phyloP scores from a whole-genome alignment of 2,113 vertebrate genomes.

The Petromus typicus region DNA sequence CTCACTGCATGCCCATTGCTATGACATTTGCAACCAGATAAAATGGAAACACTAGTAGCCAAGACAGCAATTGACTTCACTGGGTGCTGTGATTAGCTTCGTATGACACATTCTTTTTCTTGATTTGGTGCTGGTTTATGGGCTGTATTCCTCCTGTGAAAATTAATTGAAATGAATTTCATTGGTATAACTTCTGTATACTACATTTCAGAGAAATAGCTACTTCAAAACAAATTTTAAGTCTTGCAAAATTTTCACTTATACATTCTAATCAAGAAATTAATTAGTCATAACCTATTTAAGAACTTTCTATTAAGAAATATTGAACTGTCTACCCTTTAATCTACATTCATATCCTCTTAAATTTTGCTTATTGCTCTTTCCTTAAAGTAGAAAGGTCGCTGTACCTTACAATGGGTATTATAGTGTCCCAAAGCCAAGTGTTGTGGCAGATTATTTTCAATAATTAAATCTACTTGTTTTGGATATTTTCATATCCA shows the following conservation, averaged over 20 bases:
- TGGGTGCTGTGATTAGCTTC: too few relatives aligned
- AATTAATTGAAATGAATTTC: background rate
- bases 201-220: background rate
- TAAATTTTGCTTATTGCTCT: background rate
- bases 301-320: background rate
- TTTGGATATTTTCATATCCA: background rate
- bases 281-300: background rate
- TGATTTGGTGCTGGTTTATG: background rate
- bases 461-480: background rate
- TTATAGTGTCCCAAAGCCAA: constrained; percentile 4
- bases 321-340: background rate
- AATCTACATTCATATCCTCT: background rate
- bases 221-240: background rate
- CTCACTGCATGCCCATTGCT: too few relatives aligned
- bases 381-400: background rate
- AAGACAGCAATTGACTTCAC: background rate
- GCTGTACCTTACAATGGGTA: background rate
- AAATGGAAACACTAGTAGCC: background rate
- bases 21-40: background rate
- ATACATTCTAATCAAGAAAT: background rate
- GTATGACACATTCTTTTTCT: background rate
- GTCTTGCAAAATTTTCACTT: background rate
- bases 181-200: background rate
- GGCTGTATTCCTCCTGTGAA: background rate
- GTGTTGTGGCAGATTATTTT: background rate